Evolutionary conservation across 92 coral and sea anemone genomes (phyloP), one percentile per base, ranked within the genome.

Genomic region (Desmophyllum pertusum): DNA sequence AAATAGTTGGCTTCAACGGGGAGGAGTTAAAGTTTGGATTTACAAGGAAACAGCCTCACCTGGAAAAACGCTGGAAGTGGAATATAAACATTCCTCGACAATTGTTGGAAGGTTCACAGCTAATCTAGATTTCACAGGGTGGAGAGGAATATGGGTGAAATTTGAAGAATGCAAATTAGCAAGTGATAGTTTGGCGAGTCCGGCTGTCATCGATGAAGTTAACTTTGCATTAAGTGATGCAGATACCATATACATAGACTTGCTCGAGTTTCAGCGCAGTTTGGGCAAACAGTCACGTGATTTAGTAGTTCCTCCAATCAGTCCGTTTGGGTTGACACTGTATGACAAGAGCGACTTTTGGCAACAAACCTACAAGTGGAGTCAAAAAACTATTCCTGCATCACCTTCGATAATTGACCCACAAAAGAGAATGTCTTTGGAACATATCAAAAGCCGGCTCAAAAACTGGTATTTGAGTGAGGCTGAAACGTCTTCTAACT

Each of bases 21-120:
- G 94, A 7, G 94, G 94, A 2, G 55, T 91, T 4, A 91, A 91
- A 71, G 61, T 91, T n/a, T 86, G 95, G 95, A 33, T 92, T 43
- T 92, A 86, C 86, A 90, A 83, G 7, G 77, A 74, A 46, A 6
- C 3, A 21, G 2, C 40, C 3, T 41, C 80, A 46, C 53, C 51
- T 9, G 69, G 80, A 35, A 73, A 83, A 13, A 25, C 50, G 4
- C 19, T 83, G 40, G 15, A 40, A 15, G 80, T 83, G 19, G 62
- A 61, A 40, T 75, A 41, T 30, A 73, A 57, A 38, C 13, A 61
- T 73, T 11, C 48, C 0, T 0, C 30, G 7, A 62, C 4, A 2
- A 41, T 21, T 31, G 63, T 83, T 42, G 71, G 73, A 14, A 8
- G 42, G 5, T 83, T 83, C 11, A 63, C 35, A 2, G 84, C 77